These are phyloP conservation scores for Smutsia gigantea DNA, from an alignment of 2,797 vertebrate genomes.

Conservation along the genomic window DNA sequence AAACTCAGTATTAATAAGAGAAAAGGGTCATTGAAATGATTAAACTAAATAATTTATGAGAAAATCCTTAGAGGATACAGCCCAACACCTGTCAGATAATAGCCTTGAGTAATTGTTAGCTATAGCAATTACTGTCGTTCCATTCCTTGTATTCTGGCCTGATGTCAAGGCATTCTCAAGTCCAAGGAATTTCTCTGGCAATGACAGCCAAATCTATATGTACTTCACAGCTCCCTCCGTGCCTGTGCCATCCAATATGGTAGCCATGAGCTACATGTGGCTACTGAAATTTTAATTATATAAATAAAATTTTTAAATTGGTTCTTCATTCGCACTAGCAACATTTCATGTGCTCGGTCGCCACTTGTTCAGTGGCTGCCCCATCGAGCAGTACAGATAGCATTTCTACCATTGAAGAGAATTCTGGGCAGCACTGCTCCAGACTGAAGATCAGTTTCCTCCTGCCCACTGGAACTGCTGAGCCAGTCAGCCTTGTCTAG, in stretches of 20 bases:
- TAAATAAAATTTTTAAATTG: not conserved
- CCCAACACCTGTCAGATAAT: not conserved
- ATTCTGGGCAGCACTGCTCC: not conserved
- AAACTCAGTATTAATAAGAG: not conserved
- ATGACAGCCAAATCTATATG: not conserved
- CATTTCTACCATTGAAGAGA: not conserved
- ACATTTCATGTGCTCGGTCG: not conserved
- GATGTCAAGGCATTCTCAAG: not conserved
- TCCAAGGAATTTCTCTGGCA: not conserved
- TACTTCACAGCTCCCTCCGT: not conserved
- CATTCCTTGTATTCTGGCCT: not conserved
- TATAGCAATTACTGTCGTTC: not conserved
- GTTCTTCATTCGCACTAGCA: not conserved
- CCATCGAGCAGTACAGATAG: not conserved
- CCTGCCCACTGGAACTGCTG: not conserved
- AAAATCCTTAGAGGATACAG: not conserved
- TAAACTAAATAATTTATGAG: not conserved
- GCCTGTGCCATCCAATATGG: not conserved
- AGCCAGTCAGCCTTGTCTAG: not conserved
- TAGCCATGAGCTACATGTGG: not conserved
- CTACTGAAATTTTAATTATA: not conserved
- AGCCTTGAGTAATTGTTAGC: not conserved
- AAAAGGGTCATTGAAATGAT: not conserved
- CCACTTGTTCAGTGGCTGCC: not conserved
- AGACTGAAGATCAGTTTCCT: not conserved